A percentile compares a stretch with the other conserved stretches of the same genome.
These are phyloP conservation scores for Chrysopa pallens DNA, from an alignment of 1,140 invertebrate genomes.

Conservation along the genomic window DNA sequence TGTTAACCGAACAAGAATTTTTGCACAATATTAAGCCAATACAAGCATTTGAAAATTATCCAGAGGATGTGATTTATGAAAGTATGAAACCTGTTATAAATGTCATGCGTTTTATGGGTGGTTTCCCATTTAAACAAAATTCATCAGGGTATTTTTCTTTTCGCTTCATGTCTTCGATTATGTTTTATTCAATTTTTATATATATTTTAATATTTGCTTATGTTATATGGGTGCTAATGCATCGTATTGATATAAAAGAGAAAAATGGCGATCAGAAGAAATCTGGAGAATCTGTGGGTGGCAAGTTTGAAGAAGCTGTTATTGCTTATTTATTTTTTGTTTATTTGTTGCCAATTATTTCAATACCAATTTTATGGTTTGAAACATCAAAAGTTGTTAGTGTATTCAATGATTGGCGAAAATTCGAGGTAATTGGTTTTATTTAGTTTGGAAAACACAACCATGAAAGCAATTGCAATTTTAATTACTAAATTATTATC, in stretches of 20 bases:
- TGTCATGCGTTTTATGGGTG: conserved; percentile 33
- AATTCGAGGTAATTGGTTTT: conserved; percentile 35
- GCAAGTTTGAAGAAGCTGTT: conserved; percentile 46
- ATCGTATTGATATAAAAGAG: conserved; percentile 6
- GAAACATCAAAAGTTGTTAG: conserved; percentile 36
- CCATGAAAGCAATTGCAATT: no score
- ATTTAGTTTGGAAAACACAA: no score
- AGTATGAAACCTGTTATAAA: conserved; percentile 35
- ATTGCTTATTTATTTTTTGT: conserved; percentile 48
- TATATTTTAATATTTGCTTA: conserved; percentile 23
- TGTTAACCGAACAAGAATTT: not conserved
- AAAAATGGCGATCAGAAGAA: conserved; percentile 38
- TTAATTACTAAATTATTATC: no score
- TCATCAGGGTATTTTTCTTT: conserved; percentile 26
- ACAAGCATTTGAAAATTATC: not conserved
- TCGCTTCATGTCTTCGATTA: conserved; percentile 25
- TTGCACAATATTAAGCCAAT: not conserved
- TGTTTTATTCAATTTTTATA: conserved; percentile 33
- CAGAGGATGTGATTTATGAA: conserved; percentile 32
- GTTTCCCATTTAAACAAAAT: conserved; percentile 31
- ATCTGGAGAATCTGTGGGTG: conserved; percentile 36
- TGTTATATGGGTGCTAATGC: not conserved
- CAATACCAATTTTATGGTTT: conserved; percentile 39
- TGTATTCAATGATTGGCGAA: conserved; percentile 37
- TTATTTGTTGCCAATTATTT: conserved; percentile 38